Evolutionary conservation across 2,888 invertebrate genomes (phyloP).

Genomic region (Gymnosoma rotundatum): DNA sequence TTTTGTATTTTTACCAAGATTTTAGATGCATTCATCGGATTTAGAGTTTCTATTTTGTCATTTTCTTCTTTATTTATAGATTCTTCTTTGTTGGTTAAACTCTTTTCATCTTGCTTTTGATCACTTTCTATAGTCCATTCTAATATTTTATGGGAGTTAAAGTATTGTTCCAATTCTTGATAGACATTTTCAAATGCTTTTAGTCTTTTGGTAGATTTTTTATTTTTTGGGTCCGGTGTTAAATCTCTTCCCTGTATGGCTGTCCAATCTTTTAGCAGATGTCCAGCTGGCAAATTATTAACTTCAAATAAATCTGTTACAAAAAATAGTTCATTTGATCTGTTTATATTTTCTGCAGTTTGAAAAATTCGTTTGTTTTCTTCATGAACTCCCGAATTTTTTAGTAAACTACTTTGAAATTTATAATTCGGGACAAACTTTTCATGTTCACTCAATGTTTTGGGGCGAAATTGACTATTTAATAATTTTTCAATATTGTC

Average conservation of each 20-base stretch:
- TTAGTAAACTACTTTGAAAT: constrained; percentile 72
- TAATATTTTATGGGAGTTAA: constrained; percentile 16
- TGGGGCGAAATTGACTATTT: constrained; percentile 71
- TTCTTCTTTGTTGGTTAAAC: not conserved
- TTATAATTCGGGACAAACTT: constrained; percentile 43
- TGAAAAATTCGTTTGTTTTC: constrained; percentile 51
- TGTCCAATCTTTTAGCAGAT: constrained; percentile 85
- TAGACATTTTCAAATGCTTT: constrained; percentile 72
- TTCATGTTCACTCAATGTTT: constrained; percentile 46
- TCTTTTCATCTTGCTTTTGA: not conserved
- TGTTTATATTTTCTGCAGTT: constrained; percentile 44
- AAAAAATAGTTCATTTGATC: constrained; percentile 82
- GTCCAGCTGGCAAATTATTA: constrained; percentile 81
- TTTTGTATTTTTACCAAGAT: not conserved
- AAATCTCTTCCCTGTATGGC: constrained; percentile 86
- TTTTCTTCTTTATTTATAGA: not conserved
- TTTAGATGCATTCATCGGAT: not conserved
- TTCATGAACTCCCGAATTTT: constrained; percentile 21
- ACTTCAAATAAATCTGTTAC: constrained; percentile 83
- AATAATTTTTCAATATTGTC: constrained; percentile 75
- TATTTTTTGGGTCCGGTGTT: constrained; percentile 82
- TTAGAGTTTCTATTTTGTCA: not conserved
- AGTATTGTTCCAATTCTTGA: constrained; percentile 72
- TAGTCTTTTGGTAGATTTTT: constrained; percentile 1
- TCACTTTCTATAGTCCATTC: constrained; percentile 23